Evolutionary conservation across 2,113 vertebrate species (phyloP).

Genomic region (Barnardius zonarius): DNA sequence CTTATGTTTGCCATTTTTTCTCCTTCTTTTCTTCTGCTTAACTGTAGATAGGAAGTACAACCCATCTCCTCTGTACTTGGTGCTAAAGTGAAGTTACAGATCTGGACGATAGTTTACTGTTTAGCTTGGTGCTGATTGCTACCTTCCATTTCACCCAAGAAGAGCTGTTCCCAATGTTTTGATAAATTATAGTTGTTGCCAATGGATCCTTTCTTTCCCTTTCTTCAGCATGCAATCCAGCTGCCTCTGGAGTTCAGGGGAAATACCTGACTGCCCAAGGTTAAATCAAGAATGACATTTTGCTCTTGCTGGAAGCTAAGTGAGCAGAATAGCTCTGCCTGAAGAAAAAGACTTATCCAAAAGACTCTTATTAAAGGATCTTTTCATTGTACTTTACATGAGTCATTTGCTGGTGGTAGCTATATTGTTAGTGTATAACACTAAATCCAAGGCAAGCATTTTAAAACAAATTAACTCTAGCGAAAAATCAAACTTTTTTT

Average conservation of each 20-base stretch:
- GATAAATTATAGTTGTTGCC: neutral
- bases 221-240: neutral
- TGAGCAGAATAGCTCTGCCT: neutral
- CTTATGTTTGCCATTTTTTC: neutral
- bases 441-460: neutral
- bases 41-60: neutral
- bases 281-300: neutral
- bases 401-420: neutral
- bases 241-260: neutral
- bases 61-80: neutral
- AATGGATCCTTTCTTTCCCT: neutral
- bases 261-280: neutral
- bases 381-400: neutral
- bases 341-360: neutral
- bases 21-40: neutral
- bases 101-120: neutral
- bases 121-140: neutral
- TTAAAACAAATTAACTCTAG: neutral
- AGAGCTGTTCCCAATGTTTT: neutral
- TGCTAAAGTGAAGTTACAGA: neutral
- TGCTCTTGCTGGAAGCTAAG: neutral
- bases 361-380: neutral
- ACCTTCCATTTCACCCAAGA: neutral
- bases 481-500: neutral
- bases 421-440: neutral